Evolutionary conservation across 2,113 vertebrate genomes (phyloP).

Genomic region (Oreocharis arfaki): DNA sequence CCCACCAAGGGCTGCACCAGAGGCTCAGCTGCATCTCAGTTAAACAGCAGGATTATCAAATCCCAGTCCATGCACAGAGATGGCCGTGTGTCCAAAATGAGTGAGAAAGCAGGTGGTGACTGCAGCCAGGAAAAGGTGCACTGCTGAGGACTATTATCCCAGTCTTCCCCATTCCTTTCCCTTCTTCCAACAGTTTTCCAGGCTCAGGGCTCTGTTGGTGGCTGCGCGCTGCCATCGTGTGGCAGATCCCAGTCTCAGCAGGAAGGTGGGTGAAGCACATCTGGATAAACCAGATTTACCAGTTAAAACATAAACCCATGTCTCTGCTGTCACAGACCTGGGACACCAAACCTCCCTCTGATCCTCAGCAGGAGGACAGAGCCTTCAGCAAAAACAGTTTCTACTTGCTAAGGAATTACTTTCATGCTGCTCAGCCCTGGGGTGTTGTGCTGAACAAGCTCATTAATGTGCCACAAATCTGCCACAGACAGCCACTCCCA

Average conservation of each 20-base stretch:
- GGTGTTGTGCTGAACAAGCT: background rate
- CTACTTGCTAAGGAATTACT: background rate
- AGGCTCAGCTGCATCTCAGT: background rate
- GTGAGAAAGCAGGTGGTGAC: background rate
- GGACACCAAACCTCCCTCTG: background rate
- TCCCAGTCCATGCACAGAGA: background rate
- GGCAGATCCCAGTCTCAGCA: background rate
- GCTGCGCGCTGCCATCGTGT: constrained; percentile 66
- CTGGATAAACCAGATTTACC: background rate
- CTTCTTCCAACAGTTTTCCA: background rate
- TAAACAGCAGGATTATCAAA: background rate
- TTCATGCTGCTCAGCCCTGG: background rate
- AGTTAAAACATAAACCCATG: background rate
- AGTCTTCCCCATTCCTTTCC: background rate
- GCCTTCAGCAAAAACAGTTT: background rate
- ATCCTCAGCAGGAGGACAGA: background rate
- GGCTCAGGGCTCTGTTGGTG: background rate
- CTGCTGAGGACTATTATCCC: background rate
- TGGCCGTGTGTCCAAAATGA: background rate
- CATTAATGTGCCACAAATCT: background rate
- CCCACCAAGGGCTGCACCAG: background rate
- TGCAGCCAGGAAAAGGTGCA: background rate
- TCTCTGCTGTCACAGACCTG: background rate
- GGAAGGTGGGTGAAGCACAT: background rate
- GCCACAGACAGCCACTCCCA: background rate